phyloP scores from a whole-genome alignment of 2,797 vertebrate genomes.

The Chloroceryle amazona region DNA sequence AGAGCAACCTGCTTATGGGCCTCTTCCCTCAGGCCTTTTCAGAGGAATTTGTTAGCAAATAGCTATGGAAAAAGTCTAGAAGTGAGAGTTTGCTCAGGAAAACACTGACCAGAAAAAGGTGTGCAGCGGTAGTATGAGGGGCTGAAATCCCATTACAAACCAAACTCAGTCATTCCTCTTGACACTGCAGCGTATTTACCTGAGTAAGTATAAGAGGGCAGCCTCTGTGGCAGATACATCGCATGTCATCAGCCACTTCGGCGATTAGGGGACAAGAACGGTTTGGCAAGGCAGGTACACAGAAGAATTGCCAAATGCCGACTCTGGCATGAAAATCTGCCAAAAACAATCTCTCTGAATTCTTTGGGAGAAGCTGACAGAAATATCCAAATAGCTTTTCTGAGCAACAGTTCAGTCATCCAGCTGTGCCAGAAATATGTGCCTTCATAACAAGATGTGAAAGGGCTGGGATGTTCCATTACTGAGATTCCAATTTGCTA shows the following conservation, averaged over 20 bases:
- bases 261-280: neutral
- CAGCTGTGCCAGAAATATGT: neutral
- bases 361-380: neutral
- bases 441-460: constrained; percentile 4
- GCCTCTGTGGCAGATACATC: neutral
- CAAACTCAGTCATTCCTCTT: neutral
- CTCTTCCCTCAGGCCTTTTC: neutral
- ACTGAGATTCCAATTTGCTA: constrained; percentile 44
- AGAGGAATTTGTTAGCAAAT: neutral
- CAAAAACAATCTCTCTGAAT: neutral
- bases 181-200: neutral
- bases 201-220: neutral
- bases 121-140: neutral
- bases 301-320: neutral
- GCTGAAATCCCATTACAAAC: neutral
- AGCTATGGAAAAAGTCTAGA: neutral
- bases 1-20: neutral
- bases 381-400: neutral
- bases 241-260: neutral
- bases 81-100: neutral
- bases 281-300: neutral
- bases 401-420: neutral
- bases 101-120: neutral
- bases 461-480: constrained; percentile 43
- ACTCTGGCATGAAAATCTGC: neutral